Conservation (phyloP, 2,797 vertebrate species). For the Pangasius djambal region DNA sequence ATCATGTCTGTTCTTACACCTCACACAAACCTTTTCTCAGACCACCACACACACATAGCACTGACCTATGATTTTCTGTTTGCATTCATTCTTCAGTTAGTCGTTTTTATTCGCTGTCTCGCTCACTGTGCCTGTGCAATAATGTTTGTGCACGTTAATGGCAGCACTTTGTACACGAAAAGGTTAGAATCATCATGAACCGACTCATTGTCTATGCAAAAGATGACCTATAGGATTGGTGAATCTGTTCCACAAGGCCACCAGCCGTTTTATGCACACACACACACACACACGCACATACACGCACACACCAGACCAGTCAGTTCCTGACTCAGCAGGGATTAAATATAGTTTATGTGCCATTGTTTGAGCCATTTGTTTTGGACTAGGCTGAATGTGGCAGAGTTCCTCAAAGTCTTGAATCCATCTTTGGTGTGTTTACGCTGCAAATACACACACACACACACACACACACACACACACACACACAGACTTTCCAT, state of each 20-base stretch:
- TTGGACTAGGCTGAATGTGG: constrained; percentile 22
- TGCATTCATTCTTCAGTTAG: neutral
- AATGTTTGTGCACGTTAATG: constrained; percentile 65
- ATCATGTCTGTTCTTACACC: neutral
- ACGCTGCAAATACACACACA: constrained; percentile 26
- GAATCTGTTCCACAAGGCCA: constrained; percentile 69
- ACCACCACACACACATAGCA: neutral
- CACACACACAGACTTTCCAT: constrained; percentile 34
- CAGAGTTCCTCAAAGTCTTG: constrained; percentile 6
- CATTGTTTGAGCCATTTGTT: constrained; percentile 63
- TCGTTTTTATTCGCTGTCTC: neutral
- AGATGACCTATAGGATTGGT: constrained; percentile 74
- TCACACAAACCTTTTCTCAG: neutral
- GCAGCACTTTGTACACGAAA: constrained; percentile 64
- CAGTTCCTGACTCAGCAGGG: constrained; percentile 63
- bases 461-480: constrained; percentile 27
- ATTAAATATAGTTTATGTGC: constrained; percentile 65
- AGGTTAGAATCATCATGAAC: constrained; percentile 73
- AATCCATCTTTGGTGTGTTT: neutral
- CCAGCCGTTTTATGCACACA: constrained; percentile 60
- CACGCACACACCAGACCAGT: constrained; percentile 30
- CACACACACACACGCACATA: constrained; percentile 25
- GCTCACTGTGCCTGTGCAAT: constrained; percentile 52
- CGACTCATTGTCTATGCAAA: constrained; percentile 75
- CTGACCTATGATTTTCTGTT: neutral